Conservation (phyloP, 2,888 invertebrate species). For the Philhelius pedissequus region DNA sequence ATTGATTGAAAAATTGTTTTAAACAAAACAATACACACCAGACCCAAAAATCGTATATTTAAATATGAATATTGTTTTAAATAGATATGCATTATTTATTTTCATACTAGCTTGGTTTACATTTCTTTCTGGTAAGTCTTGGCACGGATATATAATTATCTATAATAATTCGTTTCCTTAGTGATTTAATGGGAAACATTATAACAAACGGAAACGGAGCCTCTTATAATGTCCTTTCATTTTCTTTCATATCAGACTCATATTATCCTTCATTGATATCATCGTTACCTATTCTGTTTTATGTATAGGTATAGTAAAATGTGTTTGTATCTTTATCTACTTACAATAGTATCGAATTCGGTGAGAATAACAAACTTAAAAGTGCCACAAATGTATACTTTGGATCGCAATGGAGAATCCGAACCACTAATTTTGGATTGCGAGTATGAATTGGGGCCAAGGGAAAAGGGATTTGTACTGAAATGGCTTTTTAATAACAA, state of each 20-base stretch:
- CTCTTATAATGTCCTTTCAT: neutral
- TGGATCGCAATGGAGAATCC: slow-evolving; percentile 76
- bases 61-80: slow-evolving; percentile 68
- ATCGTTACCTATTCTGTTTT: neutral
- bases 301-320: slow-evolving; percentile 10
- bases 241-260: neutral
- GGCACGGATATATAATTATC: neutral
- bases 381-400: slow-evolving; percentile 78
- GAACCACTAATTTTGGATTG: slow-evolving; percentile 78
- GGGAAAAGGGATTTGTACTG: slow-evolving; percentile 78
- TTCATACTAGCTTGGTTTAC: slow-evolving; percentile 65
- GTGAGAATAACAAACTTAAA: slow-evolving; percentile 78
- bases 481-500: slow-evolving; percentile 79
- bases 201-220: neutral
- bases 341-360: slow-evolving; percentile 74
- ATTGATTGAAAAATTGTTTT: slow-evolving; percentile 41
- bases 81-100: slow-evolving; percentile 67
- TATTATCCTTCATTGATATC: neutral
- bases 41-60: slow-evolving; percentile 30
- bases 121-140: slow-evolving; percentile 66
- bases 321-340: slow-evolving; percentile 4
- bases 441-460: slow-evolving; percentile 77
- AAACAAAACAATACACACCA: slow-evolving; percentile 26
- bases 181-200: slow-evolving; percentile 44
- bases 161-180: slow-evolving; percentile 50